Base-by-base conservation (phyloP, 2,797 vertebrate genomes). In the Peromyscus aztecus region DNA sequence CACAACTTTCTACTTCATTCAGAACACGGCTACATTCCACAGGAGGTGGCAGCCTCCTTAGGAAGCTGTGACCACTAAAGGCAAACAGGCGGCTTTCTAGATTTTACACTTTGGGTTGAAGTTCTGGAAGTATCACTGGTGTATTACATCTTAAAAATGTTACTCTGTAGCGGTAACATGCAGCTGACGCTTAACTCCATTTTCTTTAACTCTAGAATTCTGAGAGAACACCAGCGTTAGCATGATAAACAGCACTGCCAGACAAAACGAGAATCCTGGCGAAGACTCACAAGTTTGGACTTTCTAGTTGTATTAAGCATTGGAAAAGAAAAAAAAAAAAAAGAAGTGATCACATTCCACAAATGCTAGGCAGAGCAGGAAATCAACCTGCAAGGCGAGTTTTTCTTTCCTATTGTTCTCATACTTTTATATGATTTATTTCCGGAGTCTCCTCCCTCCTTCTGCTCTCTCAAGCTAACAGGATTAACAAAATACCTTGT, bases 391-490 rank as follows among this genome's bases (percentile, higher is more conserved):
- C 88, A 97, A 91, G 90, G 92, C 96, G 78, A 94, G 97, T 88
- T 97, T 97, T 94, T 90, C 86, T 97, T 95, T 95, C 89, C 95
- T 93, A 98, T 98, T 98, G 97, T 98, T 97, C 94, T 96, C 94
- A 95, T 97, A 97, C 95, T 98, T 98, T 97, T 94, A 65, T 94
- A 75, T 91, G 91, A 91, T 96, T 96, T 97, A 94, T 97, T 98
- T 97, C 96, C 95, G 69, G 81, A 93, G 87, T 93, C 91, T 95
- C 95, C 91, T 95, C 95, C 91, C 91, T 94, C 84, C 80, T 93
- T 73, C 91, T 94, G 40, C 95, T 97, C 85, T 71, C 71, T 97
- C 83, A 90, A 43, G 57, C 95, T 96, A 87, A 96, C 97, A 97
- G 94, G 97, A 97, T 97, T 98, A 96, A 82, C 91, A 96, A 91